A percentile compares a stretch with the other conserved stretches of the same genome.
These are phyloP conservation scores for Bettongia penicillata DNA, from an alignment of 2,113 vertebrate species.

Conservation along the genomic window DNA sequence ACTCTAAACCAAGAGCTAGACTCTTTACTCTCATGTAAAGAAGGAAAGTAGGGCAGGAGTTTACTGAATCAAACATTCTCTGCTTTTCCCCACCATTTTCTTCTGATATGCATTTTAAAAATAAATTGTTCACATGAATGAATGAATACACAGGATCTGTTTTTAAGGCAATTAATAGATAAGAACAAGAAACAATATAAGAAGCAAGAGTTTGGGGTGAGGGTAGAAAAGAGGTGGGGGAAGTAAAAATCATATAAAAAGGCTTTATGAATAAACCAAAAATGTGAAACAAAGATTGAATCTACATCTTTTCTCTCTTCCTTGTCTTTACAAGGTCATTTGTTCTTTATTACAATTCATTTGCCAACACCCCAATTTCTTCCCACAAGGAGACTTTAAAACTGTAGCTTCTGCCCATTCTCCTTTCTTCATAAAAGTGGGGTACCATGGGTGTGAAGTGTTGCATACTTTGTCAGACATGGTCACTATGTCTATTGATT, in stretches of 20 bases:
- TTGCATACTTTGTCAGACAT: neutral
- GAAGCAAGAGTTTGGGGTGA: conserved; percentile 2
- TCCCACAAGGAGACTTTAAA: conserved; percentile 12
- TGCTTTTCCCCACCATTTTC: neutral
- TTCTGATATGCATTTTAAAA: conserved; percentile 21
- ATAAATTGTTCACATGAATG: neutral
- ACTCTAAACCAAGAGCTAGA: neutral
- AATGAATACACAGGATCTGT: neutral
- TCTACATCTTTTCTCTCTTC: neutral
- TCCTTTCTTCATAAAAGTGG: neutral
- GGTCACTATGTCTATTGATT: neutral
- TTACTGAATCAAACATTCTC: neutral
- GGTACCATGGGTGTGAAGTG: neutral
- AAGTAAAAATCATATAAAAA: neutral
- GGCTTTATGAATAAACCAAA: no score
- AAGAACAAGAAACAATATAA: neutral
- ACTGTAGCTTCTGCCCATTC: neutral
- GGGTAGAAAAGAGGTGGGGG: neutral
- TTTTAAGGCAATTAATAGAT: neutral
- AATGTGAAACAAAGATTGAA: neutral
- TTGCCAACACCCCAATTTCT: conserved; percentile 33
- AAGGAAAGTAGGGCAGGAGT: neutral
- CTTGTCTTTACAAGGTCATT: conserved; percentile 7
- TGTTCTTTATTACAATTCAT: conserved; percentile 7
- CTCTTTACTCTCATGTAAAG: neutral